Conservation (phyloP, 2,888 invertebrate genomes). For the Cryptocephalus primarius region DNA sequence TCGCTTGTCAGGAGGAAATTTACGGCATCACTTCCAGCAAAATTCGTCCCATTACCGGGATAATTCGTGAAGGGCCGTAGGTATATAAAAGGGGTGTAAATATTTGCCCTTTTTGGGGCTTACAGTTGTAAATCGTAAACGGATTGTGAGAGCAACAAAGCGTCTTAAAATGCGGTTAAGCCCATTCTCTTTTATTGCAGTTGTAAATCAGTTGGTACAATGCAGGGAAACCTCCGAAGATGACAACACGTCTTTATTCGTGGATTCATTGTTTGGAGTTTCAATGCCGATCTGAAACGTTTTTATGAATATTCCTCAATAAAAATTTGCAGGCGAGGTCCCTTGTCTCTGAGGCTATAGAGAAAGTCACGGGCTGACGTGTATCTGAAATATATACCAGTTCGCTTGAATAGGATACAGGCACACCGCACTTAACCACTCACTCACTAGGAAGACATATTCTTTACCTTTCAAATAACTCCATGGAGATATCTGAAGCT, state of each 20-base stretch:
- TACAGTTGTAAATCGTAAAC: constrained; percentile 16
- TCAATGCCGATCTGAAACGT: not conserved
- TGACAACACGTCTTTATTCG: constrained; percentile 6
- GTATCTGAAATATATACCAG: too few species aligned
- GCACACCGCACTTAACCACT: too few species aligned
- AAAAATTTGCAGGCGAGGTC: too few species aligned
- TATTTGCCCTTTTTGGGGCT: constrained; percentile 20
- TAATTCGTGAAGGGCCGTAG: constrained; percentile 11
- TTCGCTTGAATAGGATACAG: too few species aligned
- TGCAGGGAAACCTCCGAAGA: constrained; percentile 10
- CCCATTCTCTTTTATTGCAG: constrained; percentile 16
- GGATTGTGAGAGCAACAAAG: constrained; percentile 16
- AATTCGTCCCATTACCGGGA: constrained; percentile 11
- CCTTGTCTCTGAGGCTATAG: too few species aligned
- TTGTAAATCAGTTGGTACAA: constrained; percentile 15
- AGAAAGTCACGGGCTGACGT: too few species aligned
- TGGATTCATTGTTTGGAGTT: not conserved
- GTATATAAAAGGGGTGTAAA: constrained; percentile 20
- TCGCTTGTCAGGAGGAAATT: constrained; percentile 14
- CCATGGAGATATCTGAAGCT: too few species aligned
- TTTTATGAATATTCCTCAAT: not conserved
- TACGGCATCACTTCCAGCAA: constrained; percentile 12
- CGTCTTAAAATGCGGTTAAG: constrained; percentile 17
- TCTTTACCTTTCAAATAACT: too few species aligned
- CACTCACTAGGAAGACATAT: too few species aligned